Conservation (phyloP, 2,797 vertebrate genomes). For the Epinephelus malabaricus region DNA sequence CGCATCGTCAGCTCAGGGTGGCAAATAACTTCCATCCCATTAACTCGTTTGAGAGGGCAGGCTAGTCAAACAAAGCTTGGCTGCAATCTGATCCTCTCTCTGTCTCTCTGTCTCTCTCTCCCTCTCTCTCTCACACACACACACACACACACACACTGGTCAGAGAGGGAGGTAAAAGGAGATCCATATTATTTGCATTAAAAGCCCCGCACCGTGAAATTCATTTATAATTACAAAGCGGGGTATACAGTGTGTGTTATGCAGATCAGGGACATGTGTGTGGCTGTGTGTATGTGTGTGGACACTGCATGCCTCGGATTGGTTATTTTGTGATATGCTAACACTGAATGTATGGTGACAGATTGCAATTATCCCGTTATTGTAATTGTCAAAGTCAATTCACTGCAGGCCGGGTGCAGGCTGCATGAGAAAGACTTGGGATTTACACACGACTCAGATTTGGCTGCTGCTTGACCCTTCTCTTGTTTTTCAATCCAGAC, state of each 20-base stretch:
- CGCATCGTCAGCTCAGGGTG: conserved; percentile 76
- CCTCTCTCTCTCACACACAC: conserved; percentile 26
- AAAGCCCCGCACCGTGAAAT: conserved; percentile 87
- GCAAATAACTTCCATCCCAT: conserved; percentile 95
- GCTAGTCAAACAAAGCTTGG: conserved; percentile 89
- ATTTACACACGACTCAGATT: conserved; percentile 25
- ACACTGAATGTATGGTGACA: conserved; percentile 84
- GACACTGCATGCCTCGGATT: conserved; percentile 61
- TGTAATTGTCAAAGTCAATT: conserved; percentile 87
- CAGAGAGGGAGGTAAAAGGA: conserved; percentile 48
- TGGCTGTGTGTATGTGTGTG: no score
- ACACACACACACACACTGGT: conserved; percentile 48
- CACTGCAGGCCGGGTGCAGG: conserved; percentile 43
- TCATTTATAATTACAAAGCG: conserved; percentile 86
- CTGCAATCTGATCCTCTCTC: conserved; percentile 84
- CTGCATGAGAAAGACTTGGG: conserved; percentile 26
- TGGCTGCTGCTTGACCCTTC: conserved; percentile 21
- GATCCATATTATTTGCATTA: conserved; percentile 88
- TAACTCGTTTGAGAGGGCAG: conserved; percentile 92
- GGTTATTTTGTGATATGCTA: conserved; percentile 84
- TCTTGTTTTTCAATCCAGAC: conserved; percentile 10
- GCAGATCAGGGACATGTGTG: conserved; percentile 74
- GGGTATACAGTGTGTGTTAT: conserved; percentile 72
- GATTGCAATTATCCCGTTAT: conserved; percentile 86
- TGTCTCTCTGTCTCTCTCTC: conserved; percentile 36